These are phyloP conservation scores for Lytechinus pictus DNA, from an alignment of 35 echinoderm and acorn worm species.

Conservation along the genomic window DNA sequence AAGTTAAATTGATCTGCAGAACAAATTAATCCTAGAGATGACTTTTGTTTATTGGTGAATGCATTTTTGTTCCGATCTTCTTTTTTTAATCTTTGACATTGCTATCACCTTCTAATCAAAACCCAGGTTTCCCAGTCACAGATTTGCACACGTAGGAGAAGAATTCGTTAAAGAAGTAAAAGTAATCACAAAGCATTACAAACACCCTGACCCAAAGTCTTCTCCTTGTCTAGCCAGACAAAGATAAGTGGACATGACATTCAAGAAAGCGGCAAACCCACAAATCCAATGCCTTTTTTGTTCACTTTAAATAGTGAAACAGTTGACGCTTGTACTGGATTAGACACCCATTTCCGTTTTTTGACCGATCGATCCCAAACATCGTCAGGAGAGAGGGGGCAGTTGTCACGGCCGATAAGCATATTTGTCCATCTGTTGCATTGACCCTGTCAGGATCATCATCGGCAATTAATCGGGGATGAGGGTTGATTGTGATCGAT, in stretches of 20 bases:
- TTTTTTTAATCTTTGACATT: background rate
- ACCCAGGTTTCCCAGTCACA: background rate
- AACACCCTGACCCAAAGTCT: background rate
- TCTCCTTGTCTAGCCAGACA: background rate
- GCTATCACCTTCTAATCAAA: background rate
- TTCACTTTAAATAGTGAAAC: background rate
- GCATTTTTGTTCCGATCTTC: background rate
- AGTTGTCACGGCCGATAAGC: background rate
- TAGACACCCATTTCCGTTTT: background rate
- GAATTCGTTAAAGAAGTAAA: background rate
- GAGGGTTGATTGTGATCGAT: slow-evolving; percentile 1
- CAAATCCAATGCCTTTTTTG: background rate
- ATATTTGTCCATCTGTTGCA: slow-evolving; percentile 4
- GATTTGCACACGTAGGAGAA: background rate
- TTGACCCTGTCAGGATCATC: background rate
- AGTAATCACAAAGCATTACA: background rate
- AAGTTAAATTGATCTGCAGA: no score
- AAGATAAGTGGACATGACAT: background rate
- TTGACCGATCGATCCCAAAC: background rate
- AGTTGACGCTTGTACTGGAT: background rate
- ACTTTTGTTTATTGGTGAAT: background rate
- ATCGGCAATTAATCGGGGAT: slow-evolving; percentile 10
- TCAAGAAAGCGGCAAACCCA: background rate
- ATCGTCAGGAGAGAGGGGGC: background rate
- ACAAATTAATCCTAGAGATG: background rate